Base-by-base conservation (phyloP, 1,140 invertebrate species). In the Hesperophylax magnus region DNA sequence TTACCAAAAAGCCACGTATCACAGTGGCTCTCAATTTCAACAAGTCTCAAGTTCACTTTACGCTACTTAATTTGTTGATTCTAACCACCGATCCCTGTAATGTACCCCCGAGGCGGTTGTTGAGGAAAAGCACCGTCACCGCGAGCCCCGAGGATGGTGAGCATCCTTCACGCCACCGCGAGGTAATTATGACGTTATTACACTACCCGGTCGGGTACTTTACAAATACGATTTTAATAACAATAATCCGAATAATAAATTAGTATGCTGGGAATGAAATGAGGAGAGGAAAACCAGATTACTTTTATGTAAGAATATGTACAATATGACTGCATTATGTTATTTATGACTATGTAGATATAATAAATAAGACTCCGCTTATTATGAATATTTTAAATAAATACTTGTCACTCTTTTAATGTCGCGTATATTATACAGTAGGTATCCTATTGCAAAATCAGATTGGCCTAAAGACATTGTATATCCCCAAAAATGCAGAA, bases 201-300 rank as follows among this genome's bases (percentile, higher is more conserved):
- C 61, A 65, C 24, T 31, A 34, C 24, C 18, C 63, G 9, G 27
- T 34, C 24, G 75, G 71, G 24, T 34, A n/a, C 77, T 81, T 77
- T 81, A 81, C 77, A 81, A 81, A 81, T 81, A 81, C 67, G 76
- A 61, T 81, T 78, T 81, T 78, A 81, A 81, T 81, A 81, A 81
- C 76, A 78, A 81, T 74, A 78, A 78, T 81, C 80, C 80, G 76
- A 72, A 69, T 81, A 78, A 81, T 75, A 81, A 81, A 78, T 81
- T 72, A 81, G 22, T 27, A 61, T 22, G 24, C 24, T 22, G n/a
- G 7, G 20, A 61, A 18, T 61, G 58, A 24, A 2, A 24, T 2
- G 0, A 22, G 58, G 3, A 18, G 17, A 61, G 24, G 0, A 61
- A 6, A 24, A 61, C 18, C 24, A 24, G 8, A 22, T 20, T 3